phyloP scores from a whole-genome alignment of 2,113 vertebrate genomes.

The Nothocercus nigrocapillus region DNA sequence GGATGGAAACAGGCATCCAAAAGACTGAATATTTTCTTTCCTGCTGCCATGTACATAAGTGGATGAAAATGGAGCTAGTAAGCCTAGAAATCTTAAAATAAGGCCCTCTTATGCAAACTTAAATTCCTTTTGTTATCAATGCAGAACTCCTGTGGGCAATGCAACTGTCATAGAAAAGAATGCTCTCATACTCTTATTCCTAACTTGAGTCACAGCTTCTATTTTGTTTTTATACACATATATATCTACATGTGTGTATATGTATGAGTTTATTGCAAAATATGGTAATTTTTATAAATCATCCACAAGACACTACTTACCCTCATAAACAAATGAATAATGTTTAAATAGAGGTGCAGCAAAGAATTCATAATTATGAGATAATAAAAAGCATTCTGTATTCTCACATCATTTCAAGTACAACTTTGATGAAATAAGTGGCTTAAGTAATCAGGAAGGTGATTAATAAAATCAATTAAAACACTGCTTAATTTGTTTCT shows the following conservation, averaged over 20 bases:
- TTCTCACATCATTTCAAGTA: not conserved
- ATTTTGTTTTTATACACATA: not conserved
- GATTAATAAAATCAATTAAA: not conserved
- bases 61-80: not conserved
- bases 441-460: not conserved
- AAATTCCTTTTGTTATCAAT: not conserved
- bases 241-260: too few relatives aligned
- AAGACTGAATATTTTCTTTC: not conserved
- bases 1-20: not conserved
- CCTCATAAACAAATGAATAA: not conserved
- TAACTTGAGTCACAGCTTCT: not conserved
- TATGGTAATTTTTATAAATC: not conserved
- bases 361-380: not conserved
- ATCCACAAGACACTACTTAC: not conserved
- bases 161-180: not conserved
- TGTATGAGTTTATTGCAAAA: not conserved
- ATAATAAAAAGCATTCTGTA: not conserved
- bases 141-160: not conserved
- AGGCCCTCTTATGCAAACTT: not conserved
- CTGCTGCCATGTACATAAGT: not conserved
- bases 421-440: not conserved
- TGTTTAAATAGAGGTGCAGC: not conserved
- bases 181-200: not conserved
- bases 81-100: constrained; percentile 1
- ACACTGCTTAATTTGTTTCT: not conserved